Evolutionary conservation across 2,888 invertebrate genomes (phyloP).

Genomic region (Euzophera pinguis): DNA sequence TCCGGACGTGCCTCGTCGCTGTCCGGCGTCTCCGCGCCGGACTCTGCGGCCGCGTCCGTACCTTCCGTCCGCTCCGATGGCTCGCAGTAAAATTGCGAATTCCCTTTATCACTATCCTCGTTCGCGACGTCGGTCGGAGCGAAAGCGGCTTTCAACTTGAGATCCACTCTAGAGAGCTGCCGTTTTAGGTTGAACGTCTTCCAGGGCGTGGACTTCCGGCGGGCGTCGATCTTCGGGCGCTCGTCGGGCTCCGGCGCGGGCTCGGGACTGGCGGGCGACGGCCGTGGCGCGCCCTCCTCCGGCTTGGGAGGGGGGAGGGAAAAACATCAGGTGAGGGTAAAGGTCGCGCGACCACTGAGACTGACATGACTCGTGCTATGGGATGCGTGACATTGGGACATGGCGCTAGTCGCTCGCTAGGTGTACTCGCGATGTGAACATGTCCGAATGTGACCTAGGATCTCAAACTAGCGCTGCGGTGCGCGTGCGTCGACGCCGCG

Average conservation of each 20-base stretch:
- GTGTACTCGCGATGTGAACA: conserved; percentile 13
- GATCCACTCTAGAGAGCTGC: conserved; percentile 88
- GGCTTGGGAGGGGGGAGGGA: conserved; percentile 42
- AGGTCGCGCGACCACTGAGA: conserved; percentile 38
- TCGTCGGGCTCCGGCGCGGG: conserved; percentile 36
- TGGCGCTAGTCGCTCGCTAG: conserved; percentile 16
- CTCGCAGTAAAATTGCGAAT: conserved; percentile 66
- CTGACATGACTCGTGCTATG: conserved; percentile 22
- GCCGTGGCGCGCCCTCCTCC: conserved; percentile 26
- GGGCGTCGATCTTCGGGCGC: conserved; percentile 56
- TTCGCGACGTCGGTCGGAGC: conserved; percentile 60
- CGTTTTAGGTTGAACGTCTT: conserved; percentile 90
- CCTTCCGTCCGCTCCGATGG: conserved; percentile 38
- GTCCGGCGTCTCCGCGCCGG: conserved; percentile 34
- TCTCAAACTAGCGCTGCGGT: neutral
- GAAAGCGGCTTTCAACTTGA: conserved; percentile 85
- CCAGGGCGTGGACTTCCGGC: conserved; percentile 85
- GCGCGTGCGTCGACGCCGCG: neutral
- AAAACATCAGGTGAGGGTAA: conserved; percentile 45
- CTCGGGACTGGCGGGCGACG: conserved; percentile 29
- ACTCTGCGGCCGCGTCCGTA: conserved; percentile 34
- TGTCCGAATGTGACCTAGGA: conserved; percentile 16
- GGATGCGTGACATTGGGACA: conserved; percentile 24
- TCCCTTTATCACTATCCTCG: conserved; percentile 47
- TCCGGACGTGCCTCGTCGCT: conserved; percentile 51